Base-by-base conservation (phyloP, 92 coral and sea anemone species). In the Phenganax subtilis region DNA sequence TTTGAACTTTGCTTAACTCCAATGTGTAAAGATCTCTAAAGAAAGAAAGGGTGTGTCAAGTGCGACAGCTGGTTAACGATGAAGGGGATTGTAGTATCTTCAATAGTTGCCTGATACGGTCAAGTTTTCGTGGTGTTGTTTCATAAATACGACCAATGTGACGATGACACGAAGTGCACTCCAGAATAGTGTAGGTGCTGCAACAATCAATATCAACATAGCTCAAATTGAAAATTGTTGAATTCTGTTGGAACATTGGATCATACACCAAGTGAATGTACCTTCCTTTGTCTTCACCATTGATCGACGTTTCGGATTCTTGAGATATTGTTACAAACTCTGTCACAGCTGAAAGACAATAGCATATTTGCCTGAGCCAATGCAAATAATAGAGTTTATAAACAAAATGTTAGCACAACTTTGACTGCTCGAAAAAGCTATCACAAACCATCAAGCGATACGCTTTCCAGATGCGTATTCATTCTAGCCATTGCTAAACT, bases 251-350 rank as follows among this genome's bases (percentile, higher is more conserved):
- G 31, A 9, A 28, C 70, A 3, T 61, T 28, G 27, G 27, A 61
- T 61, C 20, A 17, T 6, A 7, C 27, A 12, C 5, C 8, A 7
- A 61, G 17, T 10, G 12, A 53, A 6, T 53, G 7, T 27, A 79
- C 83, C 83, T 79, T 64, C 83, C 83, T 51, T 8, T 15, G 63
- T 79, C 83, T 2, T 55, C 54, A 9, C 74, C 74, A 51, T 51
- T 17, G 15, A 17, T 25, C 7, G 83, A 63, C 47, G 83, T 79
- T 47, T 63, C 62, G 27, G 60, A 79, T 47, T 64, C 62, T 1
- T 51, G 25, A 31, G 83, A 47, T n/a, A 79, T 47, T 63, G 8
- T 29, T 59, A 79, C 74, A 37, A 60, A 55, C 51, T 79, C 83
- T 6, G 83, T 79, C 9, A 79, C 83, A 12, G 29, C 83, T 79